A percentile compares a stretch with the other conserved stretches of the same genome.
Evolutionary conservation across 2,888 invertebrate genomes (phyloP).

Genomic region (Chrysomela aeneicollis): DNA sequence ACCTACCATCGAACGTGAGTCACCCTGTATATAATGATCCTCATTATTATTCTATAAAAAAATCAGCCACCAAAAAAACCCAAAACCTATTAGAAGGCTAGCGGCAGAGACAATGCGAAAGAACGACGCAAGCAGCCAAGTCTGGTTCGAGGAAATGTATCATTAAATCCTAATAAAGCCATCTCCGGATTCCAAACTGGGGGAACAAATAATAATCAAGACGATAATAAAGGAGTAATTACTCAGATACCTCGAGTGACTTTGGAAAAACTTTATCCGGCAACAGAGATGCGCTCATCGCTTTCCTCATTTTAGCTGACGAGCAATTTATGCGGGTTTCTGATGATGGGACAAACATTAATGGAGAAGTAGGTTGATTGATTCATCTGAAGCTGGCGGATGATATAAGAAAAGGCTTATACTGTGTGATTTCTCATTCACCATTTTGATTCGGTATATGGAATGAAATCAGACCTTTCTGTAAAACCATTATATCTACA

Average conservation of each 20-base stretch:
- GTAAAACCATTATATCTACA: too few relatives aligned
- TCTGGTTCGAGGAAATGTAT: slow-evolving; percentile 34
- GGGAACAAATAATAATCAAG: slow-evolving; percentile 45
- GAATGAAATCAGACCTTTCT: too few relatives aligned
- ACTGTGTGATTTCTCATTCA: neutral
- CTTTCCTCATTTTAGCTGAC: neutral
- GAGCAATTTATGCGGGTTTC: neutral
- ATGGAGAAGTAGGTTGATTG: neutral
- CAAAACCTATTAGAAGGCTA: neutral
- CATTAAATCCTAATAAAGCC: slow-evolving; percentile 39
- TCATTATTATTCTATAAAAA: neutral
- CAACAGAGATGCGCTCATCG: neutral
- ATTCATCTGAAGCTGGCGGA: neutral
- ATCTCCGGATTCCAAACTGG: slow-evolving; percentile 35
- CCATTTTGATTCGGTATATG: too few relatives aligned
- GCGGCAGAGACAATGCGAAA: neutral
- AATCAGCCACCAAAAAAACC: neutral
- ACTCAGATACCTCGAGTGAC: slow-evolving; percentile 42
- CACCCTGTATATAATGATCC: neutral
- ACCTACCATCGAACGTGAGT: too few relatives aligned
- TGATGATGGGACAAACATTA: slow-evolving; percentile 1
- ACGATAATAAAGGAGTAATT: slow-evolving; percentile 45
- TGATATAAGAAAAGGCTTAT: neutral
- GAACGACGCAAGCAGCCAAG: slow-evolving; percentile 4
- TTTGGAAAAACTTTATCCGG: slow-evolving; percentile 31